phyloP scores from a whole-genome alignment of 2,113 vertebrate genomes.

The Nesoenas mayeri region DNA sequence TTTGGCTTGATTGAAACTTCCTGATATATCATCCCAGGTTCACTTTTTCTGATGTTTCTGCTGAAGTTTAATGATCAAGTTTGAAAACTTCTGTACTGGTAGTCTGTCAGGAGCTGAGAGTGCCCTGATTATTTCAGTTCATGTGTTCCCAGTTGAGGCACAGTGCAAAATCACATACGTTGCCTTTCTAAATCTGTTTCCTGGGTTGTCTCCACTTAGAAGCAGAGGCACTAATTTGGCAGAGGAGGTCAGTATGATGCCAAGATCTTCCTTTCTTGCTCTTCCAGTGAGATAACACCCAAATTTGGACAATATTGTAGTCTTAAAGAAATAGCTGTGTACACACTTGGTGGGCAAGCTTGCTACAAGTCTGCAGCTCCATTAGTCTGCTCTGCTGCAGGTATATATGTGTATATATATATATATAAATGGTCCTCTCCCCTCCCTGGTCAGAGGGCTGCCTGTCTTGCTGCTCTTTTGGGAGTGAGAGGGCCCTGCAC shows the following conservation, averaged over 20 bases:
- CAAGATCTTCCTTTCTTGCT: neutral
- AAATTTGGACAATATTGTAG: neutral
- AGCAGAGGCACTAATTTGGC: neutral
- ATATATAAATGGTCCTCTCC: neutral
- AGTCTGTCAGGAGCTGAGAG: neutral
- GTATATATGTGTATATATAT: too few relatives aligned
- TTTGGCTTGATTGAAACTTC: neutral
- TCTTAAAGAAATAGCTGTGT: too few relatives aligned
- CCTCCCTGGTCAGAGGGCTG: neutral
- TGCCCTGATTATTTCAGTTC: neutral
- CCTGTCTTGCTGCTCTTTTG: neutral
- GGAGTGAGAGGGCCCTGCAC: neutral
- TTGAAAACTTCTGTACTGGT: neutral
- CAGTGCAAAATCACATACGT: fast-evolving
- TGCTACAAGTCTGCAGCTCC: neutral
- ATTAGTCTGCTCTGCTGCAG: too few relatives aligned
- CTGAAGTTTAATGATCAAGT: neutral
- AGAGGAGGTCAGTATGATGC: neutral
- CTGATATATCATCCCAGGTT: neutral
- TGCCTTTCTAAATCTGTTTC: neutral
- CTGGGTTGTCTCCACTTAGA: neutral
- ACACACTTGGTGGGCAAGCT: neutral
- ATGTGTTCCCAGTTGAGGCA: neutral
- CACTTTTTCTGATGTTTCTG: neutral
- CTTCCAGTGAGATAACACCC: neutral